phyloP scores from a whole-genome alignment of 2,888 invertebrate species.

The Drosophila dives region DNA sequence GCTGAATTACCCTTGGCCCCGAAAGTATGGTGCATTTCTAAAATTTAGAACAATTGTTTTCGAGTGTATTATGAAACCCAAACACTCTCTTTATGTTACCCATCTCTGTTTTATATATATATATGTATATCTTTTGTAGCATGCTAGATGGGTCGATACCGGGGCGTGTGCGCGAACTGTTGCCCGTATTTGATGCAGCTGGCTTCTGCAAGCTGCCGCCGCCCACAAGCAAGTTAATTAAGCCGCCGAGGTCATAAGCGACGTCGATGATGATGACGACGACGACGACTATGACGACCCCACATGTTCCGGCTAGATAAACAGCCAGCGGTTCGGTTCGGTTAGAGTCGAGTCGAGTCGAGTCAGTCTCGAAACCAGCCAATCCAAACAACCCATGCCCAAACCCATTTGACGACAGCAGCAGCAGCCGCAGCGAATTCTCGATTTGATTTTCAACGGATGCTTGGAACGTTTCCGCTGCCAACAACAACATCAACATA shows the following conservation, averaged over 20 bases:
- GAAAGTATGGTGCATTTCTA: not conserved
- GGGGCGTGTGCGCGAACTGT: conserved; percentile 89
- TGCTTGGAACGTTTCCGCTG: conserved; percentile 65
- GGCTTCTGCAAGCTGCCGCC: conserved; percentile 94
- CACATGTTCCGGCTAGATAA: conserved; percentile 56
- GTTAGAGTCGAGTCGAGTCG: not conserved
- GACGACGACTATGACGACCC: conserved; percentile 39
- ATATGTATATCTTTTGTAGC: conserved; percentile 82
- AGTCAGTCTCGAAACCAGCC: conserved; percentile 10
- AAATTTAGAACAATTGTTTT: not conserved
- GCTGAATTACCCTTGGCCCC: not conserved
- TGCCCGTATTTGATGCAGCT: conserved; percentile 93
- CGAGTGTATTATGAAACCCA: not conserved
- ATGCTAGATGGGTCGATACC: conserved; percentile 89
- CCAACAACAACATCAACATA: conserved; percentile 29
- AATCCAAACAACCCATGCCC: conserved; percentile 11
- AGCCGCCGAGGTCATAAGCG: conserved; percentile 86
- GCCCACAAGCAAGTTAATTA: conserved; percentile 91
- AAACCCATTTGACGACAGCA: conserved; percentile 18
- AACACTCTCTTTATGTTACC: not conserved
- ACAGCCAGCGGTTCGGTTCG: conserved; percentile 19
- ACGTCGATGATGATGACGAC: conserved; percentile 18
- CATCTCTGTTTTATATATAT: not conserved
- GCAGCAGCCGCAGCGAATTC: conserved; percentile 18
- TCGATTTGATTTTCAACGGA: conserved; percentile 53